Conservation (phyloP, 1,140 invertebrate genomes). For the Aplysia californica region DNA sequence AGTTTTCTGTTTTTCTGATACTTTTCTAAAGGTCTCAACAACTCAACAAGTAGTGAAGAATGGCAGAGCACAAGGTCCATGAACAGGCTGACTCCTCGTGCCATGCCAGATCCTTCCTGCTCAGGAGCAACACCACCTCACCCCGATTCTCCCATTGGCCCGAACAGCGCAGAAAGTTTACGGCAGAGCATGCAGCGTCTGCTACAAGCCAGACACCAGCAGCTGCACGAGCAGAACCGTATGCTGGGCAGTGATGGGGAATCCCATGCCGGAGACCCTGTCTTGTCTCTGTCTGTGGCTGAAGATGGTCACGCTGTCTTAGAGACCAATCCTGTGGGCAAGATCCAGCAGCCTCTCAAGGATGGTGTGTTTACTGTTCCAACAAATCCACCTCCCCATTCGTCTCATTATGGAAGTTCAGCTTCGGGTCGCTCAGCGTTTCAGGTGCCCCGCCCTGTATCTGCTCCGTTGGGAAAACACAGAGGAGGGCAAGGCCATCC, state of each 20-base stretch:
- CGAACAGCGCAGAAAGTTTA: conserved; percentile 50
- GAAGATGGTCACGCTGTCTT: conserved; percentile 7
- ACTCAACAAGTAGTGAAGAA: conserved; percentile 48
- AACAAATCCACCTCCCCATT: neutral
- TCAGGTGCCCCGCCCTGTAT: conserved; percentile 43
- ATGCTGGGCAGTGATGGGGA: conserved; percentile 53
- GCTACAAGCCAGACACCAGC: conserved; percentile 56
- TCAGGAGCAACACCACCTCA: conserved; percentile 1
- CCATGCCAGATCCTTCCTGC: conserved; percentile 46
- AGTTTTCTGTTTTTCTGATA: too few species aligned
- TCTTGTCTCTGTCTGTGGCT: conserved; percentile 15
- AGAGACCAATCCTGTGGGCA: neutral
- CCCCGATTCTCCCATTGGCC: conserved; percentile 39
- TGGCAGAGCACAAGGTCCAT: conserved; percentile 25
- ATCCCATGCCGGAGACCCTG: conserved; percentile 35
- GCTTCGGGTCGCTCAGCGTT: conserved; percentile 25
- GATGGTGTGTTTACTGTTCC: neutral
- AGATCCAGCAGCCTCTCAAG: too few species aligned
- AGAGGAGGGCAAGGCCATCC: conserved; percentile 20
- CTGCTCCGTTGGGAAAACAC: conserved; percentile 37
- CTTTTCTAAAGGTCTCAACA: conserved; percentile 31
- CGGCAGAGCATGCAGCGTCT: conserved; percentile 62
- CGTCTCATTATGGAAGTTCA: neutral
- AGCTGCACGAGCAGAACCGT: conserved; percentile 32
- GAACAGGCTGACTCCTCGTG: conserved; percentile 49